Conservation (phyloP, 35 echinoderm and acorn worm genomes). For the Ophioderma brevispina region DNA sequence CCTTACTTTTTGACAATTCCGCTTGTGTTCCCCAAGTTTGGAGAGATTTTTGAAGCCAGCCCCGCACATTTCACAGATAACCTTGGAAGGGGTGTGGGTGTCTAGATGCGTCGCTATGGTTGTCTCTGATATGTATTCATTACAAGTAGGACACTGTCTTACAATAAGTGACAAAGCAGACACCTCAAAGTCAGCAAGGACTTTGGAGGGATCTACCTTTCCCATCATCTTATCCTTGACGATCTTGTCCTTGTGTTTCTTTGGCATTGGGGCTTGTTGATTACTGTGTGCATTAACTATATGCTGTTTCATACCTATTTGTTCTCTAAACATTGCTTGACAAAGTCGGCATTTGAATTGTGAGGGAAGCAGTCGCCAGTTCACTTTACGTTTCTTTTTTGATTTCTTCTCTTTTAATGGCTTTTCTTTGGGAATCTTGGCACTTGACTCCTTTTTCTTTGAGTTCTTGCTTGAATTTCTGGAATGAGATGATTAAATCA, state of each 20-base stretch:
- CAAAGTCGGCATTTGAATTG: background rate
- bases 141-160: background rate
- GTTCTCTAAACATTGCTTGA: background rate
- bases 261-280: background rate
- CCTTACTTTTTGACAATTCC: background rate
- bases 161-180: background rate
- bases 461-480: too few relatives aligned
- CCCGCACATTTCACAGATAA: background rate
- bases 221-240: background rate
- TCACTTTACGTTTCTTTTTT: background rate
- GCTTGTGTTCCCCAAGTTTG: background rate
- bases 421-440: too few relatives aligned
- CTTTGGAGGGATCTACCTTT: background rate
- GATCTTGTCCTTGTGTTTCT: background rate
- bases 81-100: background rate
- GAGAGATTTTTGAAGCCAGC: background rate
- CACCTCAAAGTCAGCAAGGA: background rate
- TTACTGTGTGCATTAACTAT: background rate
- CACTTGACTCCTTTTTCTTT: too few relatives aligned
- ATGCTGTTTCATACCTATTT: background rate
- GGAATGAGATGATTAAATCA: too few relatives aligned
- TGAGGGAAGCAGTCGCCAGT: background rate
- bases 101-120: background rate
- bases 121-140: background rate
- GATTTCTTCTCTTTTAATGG: background rate